Percentiles rank a stretch among this genome's conserved stretches.
Conservation (phyloP, 2,113 vertebrate genomes). For the Archilochus colubris region DNA sequence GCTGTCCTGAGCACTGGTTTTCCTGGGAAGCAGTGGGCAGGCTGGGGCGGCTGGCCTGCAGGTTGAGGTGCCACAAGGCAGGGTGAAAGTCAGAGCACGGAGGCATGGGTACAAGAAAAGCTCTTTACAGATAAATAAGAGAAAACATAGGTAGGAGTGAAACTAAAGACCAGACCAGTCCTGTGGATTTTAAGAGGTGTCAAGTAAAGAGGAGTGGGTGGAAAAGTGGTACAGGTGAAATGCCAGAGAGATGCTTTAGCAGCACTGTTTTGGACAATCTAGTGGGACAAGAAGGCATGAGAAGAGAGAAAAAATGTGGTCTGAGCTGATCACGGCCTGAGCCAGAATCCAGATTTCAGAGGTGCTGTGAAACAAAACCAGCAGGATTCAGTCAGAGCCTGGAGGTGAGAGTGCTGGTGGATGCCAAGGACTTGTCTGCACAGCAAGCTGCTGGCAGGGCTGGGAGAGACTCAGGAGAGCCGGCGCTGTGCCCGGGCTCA, state of each 20-base stretch:
- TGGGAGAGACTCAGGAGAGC: not conserved
- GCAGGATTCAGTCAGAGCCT: not conserved
- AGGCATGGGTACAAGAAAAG: not conserved
- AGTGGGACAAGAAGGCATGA: not conserved
- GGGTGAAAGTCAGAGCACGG: not conserved
- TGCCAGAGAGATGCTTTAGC: not conserved
- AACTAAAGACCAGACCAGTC: not conserved
- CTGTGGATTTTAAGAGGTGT: not conserved
- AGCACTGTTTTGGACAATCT: not conserved
- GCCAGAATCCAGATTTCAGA: not conserved
- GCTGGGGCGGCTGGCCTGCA: not conserved
- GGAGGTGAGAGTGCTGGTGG: not conserved
- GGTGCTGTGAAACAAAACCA: not conserved
- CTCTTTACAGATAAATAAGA: not conserved
- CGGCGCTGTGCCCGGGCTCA: not conserved
- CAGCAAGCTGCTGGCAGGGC: not conserved
- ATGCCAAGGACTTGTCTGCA: not conserved
- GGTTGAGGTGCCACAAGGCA: too few species aligned
- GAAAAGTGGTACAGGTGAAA: not conserved
- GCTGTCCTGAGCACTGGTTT: not conserved
- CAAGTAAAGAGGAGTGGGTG: not conserved
- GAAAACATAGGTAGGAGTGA: not conserved
- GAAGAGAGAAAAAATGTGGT: not conserved
- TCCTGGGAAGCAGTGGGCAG: not conserved
- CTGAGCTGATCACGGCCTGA: accelerated